These are phyloP conservation scores for Thermophis baileyi DNA, from an alignment of 2,113 vertebrate species.

Conservation along the genomic window DNA sequence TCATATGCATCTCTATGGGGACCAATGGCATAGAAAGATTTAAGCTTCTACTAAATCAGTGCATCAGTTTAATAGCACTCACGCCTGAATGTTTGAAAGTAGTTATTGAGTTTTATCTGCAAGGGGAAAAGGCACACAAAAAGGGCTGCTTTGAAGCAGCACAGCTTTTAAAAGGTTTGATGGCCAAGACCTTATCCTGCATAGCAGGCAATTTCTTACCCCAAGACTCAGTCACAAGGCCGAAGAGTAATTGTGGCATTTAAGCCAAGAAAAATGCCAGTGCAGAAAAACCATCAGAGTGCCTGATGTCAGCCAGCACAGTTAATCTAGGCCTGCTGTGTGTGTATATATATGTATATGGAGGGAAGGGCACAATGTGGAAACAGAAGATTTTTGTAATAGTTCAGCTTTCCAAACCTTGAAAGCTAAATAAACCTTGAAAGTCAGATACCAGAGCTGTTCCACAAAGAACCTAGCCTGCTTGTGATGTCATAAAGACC, in stretches of 20 bases:
- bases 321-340: neutral
- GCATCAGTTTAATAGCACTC: slow-evolving; percentile 17
- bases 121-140: slow-evolving; percentile 51
- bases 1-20: slow-evolving; percentile 24
- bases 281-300: neutral
- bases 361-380: neutral
- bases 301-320: neutral
- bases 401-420: neutral
- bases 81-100: slow-evolving; percentile 55
- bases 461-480: slow-evolving; percentile 25
- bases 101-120: slow-evolving; percentile 51
- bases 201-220: neutral
- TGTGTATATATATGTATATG: neutral
- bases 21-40: slow-evolving; percentile 29
- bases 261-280: neutral
- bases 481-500: slow-evolving; percentile 26
- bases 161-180: slow-evolving; percentile 31
- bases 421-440: neutral
- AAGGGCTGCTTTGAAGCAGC: slow-evolving; percentile 36
- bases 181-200: slow-evolving; percentile 8
- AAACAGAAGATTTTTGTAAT: neutral
- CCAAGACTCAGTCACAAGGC: neutral
- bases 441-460: slow-evolving; percentile 7
- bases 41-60: slow-evolving; percentile 4
- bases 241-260: neutral